Evolutionary conservation across 2,797 vertebrate species (phyloP).

Genomic region (Mormyrops attenuatus): DNA sequence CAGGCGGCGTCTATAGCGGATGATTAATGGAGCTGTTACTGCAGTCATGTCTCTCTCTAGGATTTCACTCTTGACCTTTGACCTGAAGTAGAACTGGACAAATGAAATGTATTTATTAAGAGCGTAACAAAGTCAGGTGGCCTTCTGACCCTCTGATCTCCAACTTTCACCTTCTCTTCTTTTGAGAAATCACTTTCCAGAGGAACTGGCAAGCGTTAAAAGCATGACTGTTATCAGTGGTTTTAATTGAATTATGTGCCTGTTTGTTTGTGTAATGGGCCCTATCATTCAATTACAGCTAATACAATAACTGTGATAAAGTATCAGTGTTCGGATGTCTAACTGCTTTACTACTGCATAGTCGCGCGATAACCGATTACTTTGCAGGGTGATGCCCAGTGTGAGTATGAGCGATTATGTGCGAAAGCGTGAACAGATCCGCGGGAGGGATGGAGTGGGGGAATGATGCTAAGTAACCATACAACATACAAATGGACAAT

Average conservation of each 20-base stretch:
- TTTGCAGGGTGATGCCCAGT: background rate
- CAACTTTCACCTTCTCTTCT: background rate
- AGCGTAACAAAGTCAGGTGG: background rate
- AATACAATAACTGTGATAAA: background rate
- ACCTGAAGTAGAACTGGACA: background rate
- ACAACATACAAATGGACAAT: background rate
- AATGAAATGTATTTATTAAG: background rate
- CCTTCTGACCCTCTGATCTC: background rate
- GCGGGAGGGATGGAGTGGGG: background rate
- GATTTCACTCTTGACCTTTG: background rate
- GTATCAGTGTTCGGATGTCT: background rate
- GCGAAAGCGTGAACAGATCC: background rate
- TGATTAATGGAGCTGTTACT: background rate
- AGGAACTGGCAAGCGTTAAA: background rate
- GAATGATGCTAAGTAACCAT: background rate
- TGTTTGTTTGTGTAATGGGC: background rate
- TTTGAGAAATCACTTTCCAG: background rate
- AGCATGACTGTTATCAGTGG: background rate
- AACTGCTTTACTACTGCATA: background rate
- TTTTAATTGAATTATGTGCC: slow-evolving; percentile 3
- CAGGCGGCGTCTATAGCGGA: background rate
- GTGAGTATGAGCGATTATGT: background rate
- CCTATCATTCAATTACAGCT: background rate
- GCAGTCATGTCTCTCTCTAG: background rate
- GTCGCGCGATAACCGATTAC: background rate